Percentiles rank a stretch among this genome's conserved stretches.
These are phyloP conservation scores for Arothron firmamentum DNA, from an alignment of 2,113 vertebrate species.

Conservation along the genomic window DNA sequence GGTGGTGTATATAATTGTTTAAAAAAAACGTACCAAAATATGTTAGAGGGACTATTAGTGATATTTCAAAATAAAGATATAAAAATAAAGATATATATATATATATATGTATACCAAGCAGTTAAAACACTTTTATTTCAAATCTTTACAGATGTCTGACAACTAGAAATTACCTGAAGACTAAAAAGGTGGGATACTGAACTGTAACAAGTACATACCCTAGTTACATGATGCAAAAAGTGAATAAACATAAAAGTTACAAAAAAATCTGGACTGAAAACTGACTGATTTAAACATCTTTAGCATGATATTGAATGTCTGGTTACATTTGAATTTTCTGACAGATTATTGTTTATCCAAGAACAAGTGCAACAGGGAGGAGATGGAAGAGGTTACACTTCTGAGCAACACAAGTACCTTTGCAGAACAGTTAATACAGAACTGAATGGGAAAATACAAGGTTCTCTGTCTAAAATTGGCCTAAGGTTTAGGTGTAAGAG, in stretches of 20 bases:
- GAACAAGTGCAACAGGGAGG: conserved; percentile 61
- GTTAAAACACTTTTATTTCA: conserved; percentile 75
- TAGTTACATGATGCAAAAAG: conserved; percentile 71
- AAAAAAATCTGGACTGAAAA: conserved; percentile 44
- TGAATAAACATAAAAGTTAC: conserved; percentile 59
- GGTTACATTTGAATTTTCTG: conserved; percentile 37
- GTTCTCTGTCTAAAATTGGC: conserved; percentile 44
- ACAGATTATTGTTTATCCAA: conserved; percentile 37
- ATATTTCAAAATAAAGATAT: too few relatives aligned
- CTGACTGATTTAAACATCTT: conserved; percentile 64
- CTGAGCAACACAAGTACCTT: conserved; percentile 62
- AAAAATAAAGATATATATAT: too few relatives aligned
- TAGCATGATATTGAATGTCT: conserved; percentile 47
- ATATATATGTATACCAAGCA: not conserved
- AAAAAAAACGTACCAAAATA: too few relatives aligned
- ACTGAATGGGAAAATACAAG: conserved; percentile 31
- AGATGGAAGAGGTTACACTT: conserved; percentile 53
- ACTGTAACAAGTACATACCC: conserved; percentile 66
- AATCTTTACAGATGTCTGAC: conserved; percentile 76
- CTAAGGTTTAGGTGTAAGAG: conserved; percentile 36
- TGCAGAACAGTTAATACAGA: conserved; percentile 45
- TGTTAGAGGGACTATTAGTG: too few relatives aligned
- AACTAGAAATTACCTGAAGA: conserved; percentile 70
- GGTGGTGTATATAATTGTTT: too few relatives aligned
- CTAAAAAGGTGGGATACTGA: conserved; percentile 68